Conservation (phyloP, 2,113 vertebrate species). For the Phylloscopus trochilus region DNA sequence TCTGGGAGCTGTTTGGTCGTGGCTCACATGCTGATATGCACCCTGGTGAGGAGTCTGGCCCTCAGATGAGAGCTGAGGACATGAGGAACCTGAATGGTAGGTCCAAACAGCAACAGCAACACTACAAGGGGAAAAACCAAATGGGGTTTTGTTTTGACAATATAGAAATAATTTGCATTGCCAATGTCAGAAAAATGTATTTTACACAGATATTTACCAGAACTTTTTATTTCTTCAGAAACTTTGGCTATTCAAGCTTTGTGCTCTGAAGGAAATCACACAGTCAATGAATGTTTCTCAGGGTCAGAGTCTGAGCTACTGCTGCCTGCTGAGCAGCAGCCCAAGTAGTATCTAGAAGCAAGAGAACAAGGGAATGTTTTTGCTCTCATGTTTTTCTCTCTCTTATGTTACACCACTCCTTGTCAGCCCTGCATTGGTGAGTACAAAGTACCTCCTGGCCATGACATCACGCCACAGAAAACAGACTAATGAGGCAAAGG, state of each 20-base stretch:
- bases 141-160: not conserved
- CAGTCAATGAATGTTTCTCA: not conserved
- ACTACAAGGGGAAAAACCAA: not conserved
- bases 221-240: not conserved
- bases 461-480: slow-evolving; percentile 51
- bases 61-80: not conserved
- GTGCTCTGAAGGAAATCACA: not conserved
- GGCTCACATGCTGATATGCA: rapidly evolving
- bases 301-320: not conserved
- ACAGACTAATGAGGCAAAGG: slow-evolving; percentile 32
- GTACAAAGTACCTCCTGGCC: not conserved
- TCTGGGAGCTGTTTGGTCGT: not conserved
- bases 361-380: not conserved
- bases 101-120: not conserved
- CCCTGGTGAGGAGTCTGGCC: not conserved
- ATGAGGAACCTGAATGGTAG: not conserved
- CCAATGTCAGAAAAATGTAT: not conserved
- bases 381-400: slow-evolving; percentile 6
- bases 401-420: not conserved
- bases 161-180: not conserved
- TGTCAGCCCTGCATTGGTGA: not conserved
- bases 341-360: not conserved
- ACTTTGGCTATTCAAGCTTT: not conserved
- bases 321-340: not conserved
- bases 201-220: not conserved